Base-by-base conservation (phyloP, 92 coral and sea anemone species). In the Palythoa caribaeorum region DNA sequence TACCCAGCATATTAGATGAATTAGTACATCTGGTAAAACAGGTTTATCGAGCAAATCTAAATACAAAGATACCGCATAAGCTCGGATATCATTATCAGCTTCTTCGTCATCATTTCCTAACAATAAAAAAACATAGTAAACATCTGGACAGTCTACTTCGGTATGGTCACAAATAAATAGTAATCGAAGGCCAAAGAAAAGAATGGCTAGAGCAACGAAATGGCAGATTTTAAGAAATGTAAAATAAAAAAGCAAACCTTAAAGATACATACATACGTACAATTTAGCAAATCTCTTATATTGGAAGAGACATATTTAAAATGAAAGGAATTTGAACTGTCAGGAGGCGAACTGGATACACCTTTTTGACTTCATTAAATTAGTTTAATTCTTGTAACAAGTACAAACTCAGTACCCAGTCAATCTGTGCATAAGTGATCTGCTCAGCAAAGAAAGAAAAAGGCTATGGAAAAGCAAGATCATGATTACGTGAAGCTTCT, bases 1-100 rank as follows among this genome's bases (percentile, higher is more conserved):
- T 85, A 96, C 99, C 99, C 99, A 96, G 83, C 99, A 66, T 2
- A 94, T 93, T 19, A 96, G 87, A 81, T 92, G 94, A 73, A 96
- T 88, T 48, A 96, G 94, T 80, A 88, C 85, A 65, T 96, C 98
- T 7, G 95, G 98, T 76, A 96, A 80, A 91, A 92, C 93, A 40
- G 94, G 94, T 87, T 92, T 97, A 54, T 93, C 94, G 36, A 95
- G 90, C 36, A 97, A 65, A 51, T 92, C 94, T 73, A 95, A 60
- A 83, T 97, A 97, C 35, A 92, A 88, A 44, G 87, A 60, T 13
- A 93, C 98, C 12, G 96, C 94, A 52, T 93, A 92, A 75, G 94
- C 89, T 37, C 98, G 93, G 13, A 90, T 85, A 70, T 96, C 96
- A 13, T 87, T 91, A 78, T 97, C 97, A 10, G 87, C 84, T 63